Base-by-base conservation (phyloP, 2,113 vertebrate species). In the Oreochromis tanganicae region DNA sequence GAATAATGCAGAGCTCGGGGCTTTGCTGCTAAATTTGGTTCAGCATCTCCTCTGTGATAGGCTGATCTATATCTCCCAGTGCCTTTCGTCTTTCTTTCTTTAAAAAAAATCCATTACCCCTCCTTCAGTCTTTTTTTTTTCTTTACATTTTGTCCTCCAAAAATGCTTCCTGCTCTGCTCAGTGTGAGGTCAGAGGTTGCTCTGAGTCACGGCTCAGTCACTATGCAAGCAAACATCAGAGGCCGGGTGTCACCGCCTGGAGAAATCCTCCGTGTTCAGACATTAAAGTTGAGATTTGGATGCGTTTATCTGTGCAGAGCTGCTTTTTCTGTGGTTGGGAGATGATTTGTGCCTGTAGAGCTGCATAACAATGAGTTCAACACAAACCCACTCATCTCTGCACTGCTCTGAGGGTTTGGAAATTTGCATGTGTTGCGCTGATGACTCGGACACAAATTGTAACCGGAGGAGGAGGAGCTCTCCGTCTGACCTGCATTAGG, bases 1-100 rank as follows among this genome's bases (percentile, higher is more conserved):
- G 85, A 90, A 92, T 89, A 89, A 89, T 88, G 85, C 87, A 89
- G 80, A 29, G 71, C 87, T 87, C 16, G 38, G 80, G 73, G 73
- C 43, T 52, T 52, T 78, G 73, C 55, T 83, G 84, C 81, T 68
- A 87, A 73, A 84, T 89, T 80, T 87, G 86, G 75, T 68, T 82
- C 59, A 55, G 48, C 78, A 21, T 78, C 57, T 80, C 48, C 46
- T 24, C 34, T 78, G 17, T 52, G 73, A 78, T 78, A 52, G 73
- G 73, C 73, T 78, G 73, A 32, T 78, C 73, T 78, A 19, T 32
- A 50, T 78, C 46, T 78, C 27, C 9, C 46, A 52, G 48, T 50
- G 71, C 10, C 9, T 50, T 29, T 50, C 3, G 16, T 29, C 41
- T 75, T 75, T 75, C 46, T 73, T 73, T 9, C 36, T 68, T 68